Conservation (phyloP, 2,888 invertebrate genomes). For the Listrodromus nycthemerus region DNA sequence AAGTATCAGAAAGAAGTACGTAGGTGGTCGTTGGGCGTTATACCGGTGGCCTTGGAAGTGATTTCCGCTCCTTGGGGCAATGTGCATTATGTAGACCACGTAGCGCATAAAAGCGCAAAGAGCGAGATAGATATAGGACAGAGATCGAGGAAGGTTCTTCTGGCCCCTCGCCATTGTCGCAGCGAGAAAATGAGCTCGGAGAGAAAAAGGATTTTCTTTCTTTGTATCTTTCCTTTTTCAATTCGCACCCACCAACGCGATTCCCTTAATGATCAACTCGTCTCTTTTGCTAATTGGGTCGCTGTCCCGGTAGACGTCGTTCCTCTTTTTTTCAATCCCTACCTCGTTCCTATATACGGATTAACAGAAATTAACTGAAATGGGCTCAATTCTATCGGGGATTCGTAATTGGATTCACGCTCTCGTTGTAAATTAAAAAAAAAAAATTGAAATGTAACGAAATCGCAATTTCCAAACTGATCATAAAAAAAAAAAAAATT, state of each 20-base stretch:
- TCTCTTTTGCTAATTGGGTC: constrained; percentile 64
- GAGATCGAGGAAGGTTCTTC: constrained; percentile 45
- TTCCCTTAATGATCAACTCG: constrained; percentile 64
- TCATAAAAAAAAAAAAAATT: background rate
- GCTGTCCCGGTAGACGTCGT: constrained; percentile 56
- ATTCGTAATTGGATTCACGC: background rate
- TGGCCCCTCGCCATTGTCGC: constrained; percentile 47
- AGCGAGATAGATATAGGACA: constrained; percentile 13
- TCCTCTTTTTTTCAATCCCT: constrained; percentile 37
- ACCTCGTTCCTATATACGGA: constrained; percentile 9
- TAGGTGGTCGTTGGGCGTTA: constrained; percentile 19
- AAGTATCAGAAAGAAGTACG: constrained; percentile 6
- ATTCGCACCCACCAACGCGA: constrained; percentile 52
- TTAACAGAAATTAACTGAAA: background rate
- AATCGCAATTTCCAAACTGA: background rate
- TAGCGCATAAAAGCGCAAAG: constrained; percentile 54
- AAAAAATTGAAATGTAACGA: background rate
- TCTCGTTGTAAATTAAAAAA: constrained; percentile 6
- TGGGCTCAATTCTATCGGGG: background rate
- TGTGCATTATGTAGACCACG: constrained; percentile 61
- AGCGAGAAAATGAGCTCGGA: constrained; percentile 63
- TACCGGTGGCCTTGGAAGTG: constrained; percentile 60
- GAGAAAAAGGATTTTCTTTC: constrained; percentile 41
- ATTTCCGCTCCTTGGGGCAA: constrained; percentile 57
- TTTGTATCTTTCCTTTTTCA: constrained; percentile 18